phyloP scores from a whole-genome alignment of 2,888 invertebrate genomes.

The Trachelus iudaicus region DNA sequence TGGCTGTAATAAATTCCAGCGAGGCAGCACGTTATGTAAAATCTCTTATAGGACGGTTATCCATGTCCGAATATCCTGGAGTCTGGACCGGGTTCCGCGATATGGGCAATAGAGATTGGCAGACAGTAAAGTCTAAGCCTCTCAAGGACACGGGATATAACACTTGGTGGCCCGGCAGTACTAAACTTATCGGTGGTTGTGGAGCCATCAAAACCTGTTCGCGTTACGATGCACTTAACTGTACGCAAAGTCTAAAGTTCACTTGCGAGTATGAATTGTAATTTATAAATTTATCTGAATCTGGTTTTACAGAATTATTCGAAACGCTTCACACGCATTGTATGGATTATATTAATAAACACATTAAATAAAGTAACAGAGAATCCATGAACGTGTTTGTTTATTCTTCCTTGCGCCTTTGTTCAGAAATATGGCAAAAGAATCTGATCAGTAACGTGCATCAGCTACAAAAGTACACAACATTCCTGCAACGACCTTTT shows the following conservation, averaged over 20 bases:
- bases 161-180: constrained; percentile 8
- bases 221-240: not conserved
- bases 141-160: constrained; percentile 13
- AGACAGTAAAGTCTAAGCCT: constrained; percentile 4
- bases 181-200: not conserved
- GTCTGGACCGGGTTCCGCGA: constrained; percentile 18
- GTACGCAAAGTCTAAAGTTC: not conserved
- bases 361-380: not conserved
- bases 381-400: not conserved
- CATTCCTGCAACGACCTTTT: not conserved
- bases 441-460: not conserved
- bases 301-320: not conserved
- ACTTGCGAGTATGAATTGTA: not conserved
- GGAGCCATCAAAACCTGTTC: constrained; percentile 14
- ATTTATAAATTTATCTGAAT: not conserved
- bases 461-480: not conserved
- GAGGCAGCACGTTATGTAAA: constrained; percentile 12
- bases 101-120: constrained; percentile 3
- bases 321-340: not conserved
- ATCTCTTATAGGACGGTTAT: not conserved
- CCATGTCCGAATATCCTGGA: not conserved
- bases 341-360: not conserved
- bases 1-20: constrained; percentile 14
- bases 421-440: not conserved
- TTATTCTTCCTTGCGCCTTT: not conserved